A percentile compares a stretch with the other conserved stretches of the same genome.
These are phyloP conservation scores for Paradoxurus hermaphroditus DNA, from an alignment of 2,113 vertebrate genomes.

Conservation along the genomic window DNA sequence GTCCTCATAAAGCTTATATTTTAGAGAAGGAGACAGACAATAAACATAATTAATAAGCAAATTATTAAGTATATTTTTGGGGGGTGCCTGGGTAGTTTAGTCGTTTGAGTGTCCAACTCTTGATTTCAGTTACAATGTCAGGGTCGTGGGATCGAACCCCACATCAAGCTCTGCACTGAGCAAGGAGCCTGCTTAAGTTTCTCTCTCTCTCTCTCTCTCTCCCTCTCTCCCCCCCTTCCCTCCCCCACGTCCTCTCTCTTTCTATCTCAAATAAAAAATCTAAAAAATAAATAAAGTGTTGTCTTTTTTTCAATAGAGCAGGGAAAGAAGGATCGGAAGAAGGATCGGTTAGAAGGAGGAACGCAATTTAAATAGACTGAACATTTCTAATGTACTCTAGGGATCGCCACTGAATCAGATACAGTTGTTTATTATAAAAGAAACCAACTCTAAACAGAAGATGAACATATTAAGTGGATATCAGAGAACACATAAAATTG, in stretches of 20 bases:
- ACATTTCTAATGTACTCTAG: background rate
- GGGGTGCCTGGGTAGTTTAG: too few species aligned
- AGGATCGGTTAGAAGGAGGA: background rate
- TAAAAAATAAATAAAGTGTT: too few species aligned
- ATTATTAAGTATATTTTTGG: background rate
- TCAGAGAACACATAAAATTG: background rate
- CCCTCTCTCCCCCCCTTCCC: too few species aligned
- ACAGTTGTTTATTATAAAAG: background rate
- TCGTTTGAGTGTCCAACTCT: too few species aligned
- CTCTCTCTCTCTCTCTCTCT: too few species aligned
- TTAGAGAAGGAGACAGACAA: background rate
- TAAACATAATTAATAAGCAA: background rate
- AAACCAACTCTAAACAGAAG: background rate
- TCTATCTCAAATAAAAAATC: too few species aligned
- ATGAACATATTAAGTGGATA: background rate
- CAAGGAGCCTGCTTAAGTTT: too few species aligned
- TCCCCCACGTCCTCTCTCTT: too few species aligned
- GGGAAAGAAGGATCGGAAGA: background rate
- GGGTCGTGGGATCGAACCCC: too few species aligned
- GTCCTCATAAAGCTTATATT: background rate
- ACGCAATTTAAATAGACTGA: background rate
- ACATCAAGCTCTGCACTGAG: too few species aligned
- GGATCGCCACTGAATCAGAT: background rate
- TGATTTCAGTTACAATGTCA: too few species aligned
- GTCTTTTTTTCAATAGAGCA: background rate